Evolutionary conservation across 2,888 invertebrate genomes (phyloP), one percentile per base, ranked within the genome.

Genomic region (Chironomus riparius): DNA sequence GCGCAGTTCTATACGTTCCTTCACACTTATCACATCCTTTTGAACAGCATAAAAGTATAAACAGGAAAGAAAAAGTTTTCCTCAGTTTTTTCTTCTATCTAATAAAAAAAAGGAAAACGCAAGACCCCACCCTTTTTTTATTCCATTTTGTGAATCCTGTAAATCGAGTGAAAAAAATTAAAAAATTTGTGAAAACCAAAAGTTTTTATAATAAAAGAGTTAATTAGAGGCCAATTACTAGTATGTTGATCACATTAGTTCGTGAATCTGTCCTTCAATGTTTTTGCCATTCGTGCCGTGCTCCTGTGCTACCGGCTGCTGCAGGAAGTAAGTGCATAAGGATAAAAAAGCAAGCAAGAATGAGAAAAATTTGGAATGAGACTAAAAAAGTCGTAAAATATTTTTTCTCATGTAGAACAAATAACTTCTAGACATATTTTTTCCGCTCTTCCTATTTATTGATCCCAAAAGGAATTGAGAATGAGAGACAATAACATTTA

Each of bases 261-360:
- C 91, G 93, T 86, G 93, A 94, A 86, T 94, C 94, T 84, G 93
- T 94, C 85, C 89, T 94, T 90, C 92, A 93, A 89, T 94, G 94
- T 88, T 94, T 94, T 88, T 94, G 94, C 87, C 93, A 94, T 87
- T 91, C 93, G 85, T 94, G 94, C 90, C 91, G 93, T 84, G 92
- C 92, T 81, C 93, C 94, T 80, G 87, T 88, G 81, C 84, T 92
- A 82, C 90, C 91, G 83, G 88, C 90, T 24, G 22, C 65, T 24
- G 22, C 65, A 87, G 90, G 91, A 91, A 48, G 74, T 74, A 74
- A 74, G 74, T 72, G 38, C 10, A 38, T 38, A 38, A 38, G 38
- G 38, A 38, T 38, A 38, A 10, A 15, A 65, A 13, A 6, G 4
- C 48, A 48, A 4, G 4, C 15, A 15, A 50, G 13, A n/a, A 13